Conservation (phyloP, 1,140 invertebrate genomes). For the Procambarus clarkii region DNA sequence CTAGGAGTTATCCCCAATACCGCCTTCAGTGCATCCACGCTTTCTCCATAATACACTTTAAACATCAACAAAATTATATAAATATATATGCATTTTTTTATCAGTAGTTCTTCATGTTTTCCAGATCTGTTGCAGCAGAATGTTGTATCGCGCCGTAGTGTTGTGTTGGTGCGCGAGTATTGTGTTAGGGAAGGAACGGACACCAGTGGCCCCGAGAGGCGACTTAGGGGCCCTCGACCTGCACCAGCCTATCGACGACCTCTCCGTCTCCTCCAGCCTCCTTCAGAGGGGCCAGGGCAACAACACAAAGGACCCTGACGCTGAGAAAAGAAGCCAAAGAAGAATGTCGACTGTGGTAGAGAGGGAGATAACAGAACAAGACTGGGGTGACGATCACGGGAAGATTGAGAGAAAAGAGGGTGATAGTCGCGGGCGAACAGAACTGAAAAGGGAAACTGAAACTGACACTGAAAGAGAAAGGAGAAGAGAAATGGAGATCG, state of each 20-base stretch:
- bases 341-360: background rate
- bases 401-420: background rate
- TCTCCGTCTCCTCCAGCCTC: background rate
- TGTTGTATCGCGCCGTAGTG: background rate
- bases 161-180: background rate
- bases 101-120: background rate
- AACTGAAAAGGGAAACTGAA: background rate
- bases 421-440: background rate
- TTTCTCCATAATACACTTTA: too few species aligned
- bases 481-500: constrained; percentile 24
- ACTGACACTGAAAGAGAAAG: background rate
- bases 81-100: too few species aligned
- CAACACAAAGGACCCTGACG: background rate
- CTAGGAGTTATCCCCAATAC: too few species aligned
- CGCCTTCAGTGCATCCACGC: too few species aligned
- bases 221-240: background rate
- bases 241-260: constrained; percentile 8
- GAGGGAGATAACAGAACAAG: background rate
- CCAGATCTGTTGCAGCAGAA: background rate
- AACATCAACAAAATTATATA: too few species aligned
- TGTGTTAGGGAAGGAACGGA: background rate
- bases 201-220: background rate
- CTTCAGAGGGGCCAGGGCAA: background rate
- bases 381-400: background rate
- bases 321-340: background rate